These are phyloP conservation scores for Nylanderia fulva DNA, from an alignment of 1,140 invertebrate genomes.

Conservation along the genomic window DNA sequence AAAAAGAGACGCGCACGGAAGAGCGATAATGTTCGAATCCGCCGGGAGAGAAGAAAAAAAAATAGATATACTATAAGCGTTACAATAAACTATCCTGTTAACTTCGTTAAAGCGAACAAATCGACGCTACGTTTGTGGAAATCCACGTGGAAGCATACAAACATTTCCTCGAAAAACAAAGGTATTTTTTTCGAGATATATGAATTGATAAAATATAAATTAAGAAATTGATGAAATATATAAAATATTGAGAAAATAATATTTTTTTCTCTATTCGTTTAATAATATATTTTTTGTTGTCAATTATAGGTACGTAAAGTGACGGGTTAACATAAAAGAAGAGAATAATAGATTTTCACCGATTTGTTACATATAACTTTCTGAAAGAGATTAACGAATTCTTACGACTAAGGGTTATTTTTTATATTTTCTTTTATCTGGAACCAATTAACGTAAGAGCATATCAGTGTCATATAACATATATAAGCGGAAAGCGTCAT, in stretches of 20 bases:
- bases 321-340: neutral
- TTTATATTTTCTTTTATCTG: conserved; percentile 15
- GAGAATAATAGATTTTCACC: neutral
- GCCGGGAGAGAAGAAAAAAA: neutral
- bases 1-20: conserved; percentile 34
- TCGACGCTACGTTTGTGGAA: conserved; percentile 3
- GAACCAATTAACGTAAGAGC: conserved; percentile 34
- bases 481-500: conserved; percentile 4
- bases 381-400: neutral
- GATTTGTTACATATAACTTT: neutral
- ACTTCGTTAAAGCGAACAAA: conserved; percentile 22
- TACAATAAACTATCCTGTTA: conserved; percentile 33
- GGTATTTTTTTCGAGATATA: conserved; percentile 3
- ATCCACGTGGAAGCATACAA: neutral
- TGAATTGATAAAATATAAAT: neutral
- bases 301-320: neutral
- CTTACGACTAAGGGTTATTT: neutral
- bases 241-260: neutral
- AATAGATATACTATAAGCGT: conserved; percentile 28
- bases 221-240: neutral
- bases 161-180: neutral
- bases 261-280: neutral
- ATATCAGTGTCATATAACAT: neutral
- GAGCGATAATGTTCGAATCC: conserved; percentile 56
- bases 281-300: neutral